Conservation (phyloP, 2,888 invertebrate genomes). For the Melangyna quadrimaculata region DNA sequence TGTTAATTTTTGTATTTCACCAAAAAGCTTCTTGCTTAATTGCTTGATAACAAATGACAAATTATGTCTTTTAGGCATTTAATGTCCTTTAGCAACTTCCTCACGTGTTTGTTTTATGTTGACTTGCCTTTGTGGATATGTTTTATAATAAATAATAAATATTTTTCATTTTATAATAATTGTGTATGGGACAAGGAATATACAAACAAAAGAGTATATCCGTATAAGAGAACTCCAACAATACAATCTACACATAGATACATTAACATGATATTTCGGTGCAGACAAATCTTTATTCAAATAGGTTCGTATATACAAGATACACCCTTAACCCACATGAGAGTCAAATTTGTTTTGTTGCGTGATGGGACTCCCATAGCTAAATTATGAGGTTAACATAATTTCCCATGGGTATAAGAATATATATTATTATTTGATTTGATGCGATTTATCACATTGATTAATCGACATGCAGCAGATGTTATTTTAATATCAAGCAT, state of each 20-base stretch:
- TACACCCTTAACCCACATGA: not conserved
- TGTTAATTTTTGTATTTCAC: too few species aligned
- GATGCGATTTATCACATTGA: not conserved
- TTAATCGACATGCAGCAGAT: not conserved
- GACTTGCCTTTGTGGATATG: not conserved
- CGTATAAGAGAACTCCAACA: too few species aligned
- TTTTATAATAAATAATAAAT: not conserved
- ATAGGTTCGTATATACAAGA: too few species aligned
- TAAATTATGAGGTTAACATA: not conserved
- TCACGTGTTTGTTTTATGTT: not conserved
- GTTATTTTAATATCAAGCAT: not conserved
- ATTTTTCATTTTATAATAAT: not conserved
- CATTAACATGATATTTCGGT: not conserved
- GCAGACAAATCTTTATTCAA: not conserved
- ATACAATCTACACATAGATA: not conserved
- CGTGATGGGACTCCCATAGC: not conserved
- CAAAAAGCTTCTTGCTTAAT: not conserved
- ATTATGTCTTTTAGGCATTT: not conserved
- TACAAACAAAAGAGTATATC: too few species aligned
- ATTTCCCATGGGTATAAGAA: not conserved
- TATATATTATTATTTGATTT: not conserved
- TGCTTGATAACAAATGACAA: not conserved
- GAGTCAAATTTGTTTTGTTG: not conserved
- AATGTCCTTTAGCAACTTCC: not conserved
- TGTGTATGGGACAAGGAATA: not conserved